Percentiles rank a stretch among this genome's conserved stretches.
Conservation (phyloP, 2,888 invertebrate species). For the Heliconius cydno region DNA sequence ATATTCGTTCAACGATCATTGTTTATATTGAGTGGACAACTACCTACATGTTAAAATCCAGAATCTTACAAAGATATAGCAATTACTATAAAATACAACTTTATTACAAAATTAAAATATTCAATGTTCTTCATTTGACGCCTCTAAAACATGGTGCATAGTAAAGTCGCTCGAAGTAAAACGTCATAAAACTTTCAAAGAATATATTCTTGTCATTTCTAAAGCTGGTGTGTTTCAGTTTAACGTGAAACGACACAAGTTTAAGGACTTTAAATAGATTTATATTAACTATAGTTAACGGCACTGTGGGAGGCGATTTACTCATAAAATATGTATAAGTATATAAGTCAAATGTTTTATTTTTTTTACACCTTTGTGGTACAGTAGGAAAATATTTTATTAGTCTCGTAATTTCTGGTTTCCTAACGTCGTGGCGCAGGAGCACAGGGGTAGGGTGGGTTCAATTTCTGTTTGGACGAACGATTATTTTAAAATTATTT, state of each 20-base stretch:
- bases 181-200: conserved; percentile 66
- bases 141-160: conserved; percentile 35
- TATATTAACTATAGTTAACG: conserved; percentile 79
- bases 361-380: not conserved
- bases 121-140: conserved; percentile 53
- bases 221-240: conserved; percentile 50
- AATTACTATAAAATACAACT: not conserved
- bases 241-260: conserved; percentile 58
- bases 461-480: not conserved
- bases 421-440: too few relatives aligned
- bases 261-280: conserved; percentile 55
- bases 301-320: conserved; percentile 65
- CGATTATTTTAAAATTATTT: not conserved
- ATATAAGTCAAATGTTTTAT: conserved; percentile 56
- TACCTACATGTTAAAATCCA: not conserved
- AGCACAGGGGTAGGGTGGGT: too few relatives aligned
- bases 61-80: not conserved
- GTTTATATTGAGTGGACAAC: not conserved
- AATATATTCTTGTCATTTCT: conserved; percentile 60
- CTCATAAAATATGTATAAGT: conserved; percentile 48
- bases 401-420: too few relatives aligned
- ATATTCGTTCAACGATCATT: too few relatives aligned
- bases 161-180: conserved; percentile 51
- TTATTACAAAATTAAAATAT: not conserved
- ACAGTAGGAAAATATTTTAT: too few relatives aligned